Percentiles rank a stretch among this genome's conserved stretches.
Conservation (phyloP, 1,140 invertebrate genomes). For the Chrysomallon squamiferum region DNA sequence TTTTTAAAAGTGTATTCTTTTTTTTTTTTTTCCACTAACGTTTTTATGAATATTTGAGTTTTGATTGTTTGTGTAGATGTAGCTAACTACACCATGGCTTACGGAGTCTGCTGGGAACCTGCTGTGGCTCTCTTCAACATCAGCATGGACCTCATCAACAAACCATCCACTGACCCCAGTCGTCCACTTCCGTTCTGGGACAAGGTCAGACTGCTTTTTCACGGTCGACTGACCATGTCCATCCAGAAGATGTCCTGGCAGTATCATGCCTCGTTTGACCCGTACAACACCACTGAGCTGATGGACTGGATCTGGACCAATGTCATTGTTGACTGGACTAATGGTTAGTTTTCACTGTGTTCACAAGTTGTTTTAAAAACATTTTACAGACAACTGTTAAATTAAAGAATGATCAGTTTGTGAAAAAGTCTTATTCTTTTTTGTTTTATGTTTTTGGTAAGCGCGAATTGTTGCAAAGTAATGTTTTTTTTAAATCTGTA, state of each 20-base stretch:
- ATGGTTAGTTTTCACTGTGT: conserved; percentile 80
- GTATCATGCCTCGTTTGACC: conserved; percentile 93
- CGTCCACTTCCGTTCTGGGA: conserved; percentile 94
- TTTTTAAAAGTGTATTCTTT: too few relatives aligned
- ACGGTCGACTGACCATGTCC: conserved; percentile 88
- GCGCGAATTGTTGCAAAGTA: too few relatives aligned
- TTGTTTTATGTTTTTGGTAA: neutral
- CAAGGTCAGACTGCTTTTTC: conserved; percentile 90
- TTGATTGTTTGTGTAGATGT: conserved; percentile 44
- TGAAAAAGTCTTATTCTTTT: neutral
- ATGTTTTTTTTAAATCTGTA: too few relatives aligned
- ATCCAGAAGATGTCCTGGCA: conserved; percentile 85
- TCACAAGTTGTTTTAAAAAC: conserved; percentile 22
- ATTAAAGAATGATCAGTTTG: neutral
- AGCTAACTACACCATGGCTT: conserved; percentile 77
- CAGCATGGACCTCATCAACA: conserved; percentile 78
- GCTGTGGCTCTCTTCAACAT: conserved; percentile 94
- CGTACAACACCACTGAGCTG: conserved; percentile 98
- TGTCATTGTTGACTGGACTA: conserved; percentile 93
- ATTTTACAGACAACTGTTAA: neutral
- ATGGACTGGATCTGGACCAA: conserved; percentile 96
- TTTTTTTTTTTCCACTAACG: too few relatives aligned
- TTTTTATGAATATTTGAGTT: too few relatives aligned
- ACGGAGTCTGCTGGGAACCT: conserved; percentile 99
- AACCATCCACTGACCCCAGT: conserved; percentile 92